Evolutionary conservation across 1,140 invertebrate species (phyloP), one percentile per base, ranked within the genome.

Genomic region (Trichonephila clavata): DNA sequence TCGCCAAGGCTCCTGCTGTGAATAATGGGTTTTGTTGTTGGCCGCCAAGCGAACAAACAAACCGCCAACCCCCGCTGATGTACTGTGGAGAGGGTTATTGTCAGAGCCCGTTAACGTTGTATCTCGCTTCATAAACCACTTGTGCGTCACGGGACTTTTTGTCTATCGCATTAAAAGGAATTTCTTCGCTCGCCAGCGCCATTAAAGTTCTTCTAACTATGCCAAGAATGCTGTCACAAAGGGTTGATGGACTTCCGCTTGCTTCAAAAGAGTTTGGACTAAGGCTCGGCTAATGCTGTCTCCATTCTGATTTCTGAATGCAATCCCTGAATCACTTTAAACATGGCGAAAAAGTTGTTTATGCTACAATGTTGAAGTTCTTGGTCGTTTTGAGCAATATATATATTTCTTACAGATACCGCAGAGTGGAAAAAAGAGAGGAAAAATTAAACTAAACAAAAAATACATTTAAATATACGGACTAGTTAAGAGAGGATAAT

Each of bases 141-240:
- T 68, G 65, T 27, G 71, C 27, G 13, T 24, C 32, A 27, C 61
- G 18, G 50, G 61, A 63, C 18, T 77, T 77, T 77, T 77, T 77
- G 71, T 39, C 71, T 32, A 77, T 32, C 27, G 71, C 71, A 77
- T 63, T 63, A 63, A 63, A 50, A 21, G 61, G 61, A 63, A 63
- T 63, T 21, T 63, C 18, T 63, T 63, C 61, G 27, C 71, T 27
- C 65, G n/a, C n/a, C 0, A 24, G n/a, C n/a, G 71, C 71, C 71
- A 77, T 77, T 77, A 77, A 77, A 77, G 71, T 77, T 77, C 27
- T 39, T 77, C 71, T 32, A 77, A 77, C 71, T 77, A 77, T 77
- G 71, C 71, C 24, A 77, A 77, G 71, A 77, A 77, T 77, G 24
- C 71, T 27, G 27, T 6, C 3, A 32, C 27, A 32, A 32, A 39